Conservation (phyloP, 2,888 invertebrate genomes). For the Atrina japonica region DNA sequence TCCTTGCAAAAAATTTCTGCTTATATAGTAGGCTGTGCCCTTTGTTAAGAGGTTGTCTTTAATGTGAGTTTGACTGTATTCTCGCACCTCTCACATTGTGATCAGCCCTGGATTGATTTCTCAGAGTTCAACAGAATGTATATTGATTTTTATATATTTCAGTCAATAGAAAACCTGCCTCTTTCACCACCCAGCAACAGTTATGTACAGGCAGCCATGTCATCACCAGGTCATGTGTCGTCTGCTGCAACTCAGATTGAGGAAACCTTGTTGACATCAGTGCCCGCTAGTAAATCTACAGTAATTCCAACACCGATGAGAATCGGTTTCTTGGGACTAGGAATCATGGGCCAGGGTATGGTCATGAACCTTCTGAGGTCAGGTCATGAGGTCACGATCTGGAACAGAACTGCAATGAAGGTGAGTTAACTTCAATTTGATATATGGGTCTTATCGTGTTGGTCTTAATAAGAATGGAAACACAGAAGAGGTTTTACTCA, state of each 20-base stretch:
- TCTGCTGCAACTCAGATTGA: slow-evolving; percentile 58
- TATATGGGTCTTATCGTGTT: too few species aligned
- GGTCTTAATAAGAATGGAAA: too few species aligned
- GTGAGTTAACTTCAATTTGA: too few species aligned
- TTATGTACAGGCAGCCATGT: slow-evolving; percentile 41
- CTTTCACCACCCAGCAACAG: slow-evolving; percentile 38
- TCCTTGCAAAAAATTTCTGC: too few species aligned
- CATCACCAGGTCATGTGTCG: slow-evolving; percentile 22
- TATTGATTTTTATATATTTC: too few species aligned
- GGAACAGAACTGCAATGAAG: slow-evolving; percentile 96
- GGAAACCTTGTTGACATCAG: slow-evolving; percentile 41
- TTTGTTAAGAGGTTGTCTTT: neutral
- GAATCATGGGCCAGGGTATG: slow-evolving; percentile 96
- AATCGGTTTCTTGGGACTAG: slow-evolving; percentile 97
- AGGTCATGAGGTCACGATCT: slow-evolving; percentile 95
- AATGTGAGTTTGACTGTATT: neutral
- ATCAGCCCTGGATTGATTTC: too few species aligned
- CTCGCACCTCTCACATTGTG: too few species aligned
- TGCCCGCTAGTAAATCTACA: slow-evolving; percentile 83
- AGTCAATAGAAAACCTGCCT: slow-evolving; percentile 26
- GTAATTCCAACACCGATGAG: slow-evolving; percentile 92
- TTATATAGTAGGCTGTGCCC: neutral
- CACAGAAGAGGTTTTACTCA: too few species aligned
- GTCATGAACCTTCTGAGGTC: slow-evolving; percentile 96
- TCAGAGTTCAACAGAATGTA: too few species aligned